Evolutionary conservation across 37 sponge, comb jelly and placozoan species (phyloP).

Genomic region (Amphimedon queenslandica): DNA sequence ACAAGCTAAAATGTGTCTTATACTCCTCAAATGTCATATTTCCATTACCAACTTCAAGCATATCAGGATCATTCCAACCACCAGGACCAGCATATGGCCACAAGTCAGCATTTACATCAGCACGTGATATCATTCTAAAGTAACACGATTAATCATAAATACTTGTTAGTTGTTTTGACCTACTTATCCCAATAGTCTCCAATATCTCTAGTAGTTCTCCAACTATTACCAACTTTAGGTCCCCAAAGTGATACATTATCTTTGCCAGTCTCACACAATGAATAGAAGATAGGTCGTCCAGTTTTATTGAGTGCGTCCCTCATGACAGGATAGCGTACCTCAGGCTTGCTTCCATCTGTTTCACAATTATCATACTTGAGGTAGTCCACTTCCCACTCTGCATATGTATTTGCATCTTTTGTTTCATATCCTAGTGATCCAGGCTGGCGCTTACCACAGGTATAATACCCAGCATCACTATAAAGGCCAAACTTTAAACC

Average conservation of each 20-base stretch:
- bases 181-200: slow-evolving; percentile 8
- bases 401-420: too few species aligned
- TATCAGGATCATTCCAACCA: too few species aligned
- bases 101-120: slow-evolving; percentile 29
- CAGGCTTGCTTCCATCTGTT: not conserved
- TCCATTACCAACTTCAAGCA: too few species aligned
- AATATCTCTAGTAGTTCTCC: slow-evolving; percentile 55
- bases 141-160: too few species aligned
- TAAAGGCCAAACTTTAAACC: slow-evolving; percentile 57
- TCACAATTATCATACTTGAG: too few species aligned
- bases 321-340: slow-evolving; percentile 48
- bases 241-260: slow-evolving; percentile 29
- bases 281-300: slow-evolving; percentile 39
- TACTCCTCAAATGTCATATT: too few species aligned
- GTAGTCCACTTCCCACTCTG: too few species aligned
- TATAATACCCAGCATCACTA: slow-evolving; percentile 43
- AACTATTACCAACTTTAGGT: slow-evolving; percentile 40
- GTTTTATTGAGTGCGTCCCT: slow-evolving; percentile 44
- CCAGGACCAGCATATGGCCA: too few species aligned
- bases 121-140: too few species aligned
- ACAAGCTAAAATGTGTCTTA: too few species aligned
- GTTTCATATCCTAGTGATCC: too few species aligned
- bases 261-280: slow-evolving; percentile 27
- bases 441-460: slow-evolving; percentile 9
- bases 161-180: not conserved